Conservation (phyloP, 1,140 invertebrate species). For the Vanessa atalanta region DNA sequence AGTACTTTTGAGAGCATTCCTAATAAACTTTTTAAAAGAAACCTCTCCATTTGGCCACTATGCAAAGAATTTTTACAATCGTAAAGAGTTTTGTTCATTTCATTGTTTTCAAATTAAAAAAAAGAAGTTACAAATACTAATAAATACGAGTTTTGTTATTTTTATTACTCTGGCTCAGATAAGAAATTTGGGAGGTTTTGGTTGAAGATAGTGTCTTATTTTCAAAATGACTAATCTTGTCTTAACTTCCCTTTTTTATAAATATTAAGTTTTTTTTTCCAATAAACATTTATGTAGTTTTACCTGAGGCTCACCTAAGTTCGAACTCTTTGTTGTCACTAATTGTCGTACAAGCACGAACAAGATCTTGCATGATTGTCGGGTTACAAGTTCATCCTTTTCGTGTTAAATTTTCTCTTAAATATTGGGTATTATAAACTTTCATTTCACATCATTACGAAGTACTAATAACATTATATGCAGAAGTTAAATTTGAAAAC, state of each 20-base stretch:
- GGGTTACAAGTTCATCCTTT: conserved; percentile 44
- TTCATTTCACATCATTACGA: too few species aligned
- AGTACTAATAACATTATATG: too few species aligned
- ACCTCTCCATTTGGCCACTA: conserved; percentile 25
- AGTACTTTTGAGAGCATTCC: conserved; percentile 27
- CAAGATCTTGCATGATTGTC: conserved; percentile 34
- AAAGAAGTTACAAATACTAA: background rate
- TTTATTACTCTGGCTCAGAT: too few species aligned
- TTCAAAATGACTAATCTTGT: background rate
- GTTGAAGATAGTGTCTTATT: background rate
- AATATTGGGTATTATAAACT: conserved; percentile 4
- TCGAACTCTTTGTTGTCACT: conserved; percentile 3
- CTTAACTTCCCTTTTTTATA: background rate
- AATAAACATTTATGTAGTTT: background rate
- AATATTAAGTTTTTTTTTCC: background rate
- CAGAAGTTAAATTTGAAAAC: too few species aligned
- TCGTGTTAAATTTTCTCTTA: conserved; percentile 18
- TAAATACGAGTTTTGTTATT: background rate
- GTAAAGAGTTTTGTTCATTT: conserved; percentile 9
- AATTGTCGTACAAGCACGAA: conserved; percentile 36
- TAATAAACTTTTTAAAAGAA: conserved; percentile 37
- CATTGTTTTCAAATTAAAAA: conserved; percentile 10
- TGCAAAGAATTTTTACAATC: conserved; percentile 13
- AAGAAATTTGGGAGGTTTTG: too few species aligned
- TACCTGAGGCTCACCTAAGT: background rate